Evolutionary conservation across 2,888 invertebrate genomes (phyloP).

Genomic region (Elegia similella): DNA sequence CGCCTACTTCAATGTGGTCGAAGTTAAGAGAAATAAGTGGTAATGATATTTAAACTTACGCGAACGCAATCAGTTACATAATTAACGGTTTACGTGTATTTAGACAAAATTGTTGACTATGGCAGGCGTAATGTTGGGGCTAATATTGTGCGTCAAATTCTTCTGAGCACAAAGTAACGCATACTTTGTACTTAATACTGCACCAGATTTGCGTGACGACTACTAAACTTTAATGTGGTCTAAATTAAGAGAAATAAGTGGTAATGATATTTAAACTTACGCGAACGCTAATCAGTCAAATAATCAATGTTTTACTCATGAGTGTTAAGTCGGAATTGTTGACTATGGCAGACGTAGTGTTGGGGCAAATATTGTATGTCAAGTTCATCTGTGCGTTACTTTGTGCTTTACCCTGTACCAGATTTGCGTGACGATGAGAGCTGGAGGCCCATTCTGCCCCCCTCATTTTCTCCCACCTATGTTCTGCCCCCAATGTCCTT

Average conservation of each 20-base stretch:
- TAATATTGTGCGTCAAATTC: constrained; percentile 14
- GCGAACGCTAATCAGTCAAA: not conserved
- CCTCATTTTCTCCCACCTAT: too few species aligned
- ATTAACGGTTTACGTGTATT: too few species aligned
- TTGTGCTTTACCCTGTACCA: constrained; percentile 58
- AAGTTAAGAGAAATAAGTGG: not conserved
- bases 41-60: not conserved
- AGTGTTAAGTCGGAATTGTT: too few species aligned
- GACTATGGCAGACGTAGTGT: constrained; percentile 20
- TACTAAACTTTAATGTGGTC: not conserved
- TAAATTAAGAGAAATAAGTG: not conserved
- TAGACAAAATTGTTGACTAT: too few species aligned
- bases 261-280: not conserved
- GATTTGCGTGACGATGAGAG: constrained; percentile 18
- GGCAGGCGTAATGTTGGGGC: constrained; percentile 21
- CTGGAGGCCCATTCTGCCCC: too few species aligned
- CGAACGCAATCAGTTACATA: not conserved
- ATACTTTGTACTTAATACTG: constrained; percentile 66
- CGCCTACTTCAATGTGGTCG: not conserved
- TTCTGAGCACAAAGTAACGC: constrained; percentile 33
- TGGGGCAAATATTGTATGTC: constrained; percentile 19
- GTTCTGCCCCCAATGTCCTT: too few species aligned
- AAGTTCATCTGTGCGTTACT: constrained; percentile 37
- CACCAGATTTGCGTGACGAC: constrained; percentile 16
- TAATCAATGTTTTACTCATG: too few species aligned